Percentiles rank a stretch among this genome's conserved stretches.
These are phyloP conservation scores for Muscicapa striata DNA, from an alignment of 2,797 vertebrate species.

Conservation along the genomic window DNA sequence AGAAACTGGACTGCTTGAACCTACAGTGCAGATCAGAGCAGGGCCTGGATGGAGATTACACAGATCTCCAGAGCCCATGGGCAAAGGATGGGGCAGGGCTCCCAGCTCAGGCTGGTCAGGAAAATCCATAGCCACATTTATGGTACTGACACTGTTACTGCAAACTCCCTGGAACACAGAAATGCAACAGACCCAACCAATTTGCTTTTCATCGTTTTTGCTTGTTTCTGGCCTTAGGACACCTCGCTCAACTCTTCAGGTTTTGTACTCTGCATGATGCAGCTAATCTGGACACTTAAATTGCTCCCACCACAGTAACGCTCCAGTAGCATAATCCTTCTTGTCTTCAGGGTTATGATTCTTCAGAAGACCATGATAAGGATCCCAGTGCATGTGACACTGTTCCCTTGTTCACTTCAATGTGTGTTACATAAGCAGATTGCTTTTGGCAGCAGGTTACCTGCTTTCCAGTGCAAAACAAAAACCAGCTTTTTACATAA, in stretches of 20 bases:
- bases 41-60: neutral
- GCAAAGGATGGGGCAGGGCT: accelerated
- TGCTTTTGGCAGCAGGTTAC: neutral
- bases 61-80: neutral
- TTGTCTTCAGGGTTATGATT: neutral
- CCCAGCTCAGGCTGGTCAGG: neutral
- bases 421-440: neutral
- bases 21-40: neutral
- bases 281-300: neutral
- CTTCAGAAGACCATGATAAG: neutral
- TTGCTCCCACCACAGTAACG: neutral
- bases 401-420: neutral
- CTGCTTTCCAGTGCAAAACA: neutral
- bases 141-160: neutral
- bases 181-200: neutral
- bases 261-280: neutral
- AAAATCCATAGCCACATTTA: neutral
- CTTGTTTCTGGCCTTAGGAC: neutral
- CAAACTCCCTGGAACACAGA: neutral
- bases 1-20: neutral
- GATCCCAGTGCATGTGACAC: neutral
- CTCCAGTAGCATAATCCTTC: neutral
- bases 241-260: neutral
- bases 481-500: neutral
- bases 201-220: neutral